Evolutionary conservation across 1,140 invertebrate species (phyloP), one percentile per base, ranked within the genome.

Genomic region (Mactra quadrangularis): DNA sequence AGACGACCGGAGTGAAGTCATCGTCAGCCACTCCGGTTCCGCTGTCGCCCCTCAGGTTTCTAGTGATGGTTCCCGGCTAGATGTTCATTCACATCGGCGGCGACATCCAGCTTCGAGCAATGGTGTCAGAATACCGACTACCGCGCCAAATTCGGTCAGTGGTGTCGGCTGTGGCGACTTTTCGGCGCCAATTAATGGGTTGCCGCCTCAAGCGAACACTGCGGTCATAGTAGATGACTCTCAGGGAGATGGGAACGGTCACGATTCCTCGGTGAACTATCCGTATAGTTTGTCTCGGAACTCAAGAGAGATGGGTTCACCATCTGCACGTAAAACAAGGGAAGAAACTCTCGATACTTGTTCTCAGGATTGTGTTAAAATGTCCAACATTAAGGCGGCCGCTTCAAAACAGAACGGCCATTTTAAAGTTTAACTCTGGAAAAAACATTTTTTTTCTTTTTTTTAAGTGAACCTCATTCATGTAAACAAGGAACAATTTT

Each of bases 391-490:
- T 7, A 47, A 47, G 7, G n/a, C 22, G 6, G 64, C 41, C 41
- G 1, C 25, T 2, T 68, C 64, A 31, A 25, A 38, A 31, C 64
- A 41, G 1, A 68, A 68, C 13, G 64, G 64, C 47, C 64, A 68
- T 50, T 68, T 68, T 68, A 38, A 68, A 50, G 25, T 68, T 25
- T 68, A 50, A 68, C 64, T 68, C 64, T 68, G 64, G 64, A 68
- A 68, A 47, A 9, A 27, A 4, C 3, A 53, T 7, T 7, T 53
- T 53, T 53, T 53, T 57, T 13, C 38, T 3, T 45, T n/a, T 3
- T 19, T 45, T 41, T 22, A 31, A 68, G 29, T 41, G 29, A 25
- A 68, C 64, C 64, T 68, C 64, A 29, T 22, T 47, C n/a, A 55
- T 27, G 52, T 55, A 22, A 47, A 27, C n/a, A 68, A n/a, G n/a